Percentiles rank a stretch among this genome's conserved stretches.
Evolutionary conservation across 1,140 invertebrate genomes (phyloP).

Genomic region (Mesaphorura yosii): DNA sequence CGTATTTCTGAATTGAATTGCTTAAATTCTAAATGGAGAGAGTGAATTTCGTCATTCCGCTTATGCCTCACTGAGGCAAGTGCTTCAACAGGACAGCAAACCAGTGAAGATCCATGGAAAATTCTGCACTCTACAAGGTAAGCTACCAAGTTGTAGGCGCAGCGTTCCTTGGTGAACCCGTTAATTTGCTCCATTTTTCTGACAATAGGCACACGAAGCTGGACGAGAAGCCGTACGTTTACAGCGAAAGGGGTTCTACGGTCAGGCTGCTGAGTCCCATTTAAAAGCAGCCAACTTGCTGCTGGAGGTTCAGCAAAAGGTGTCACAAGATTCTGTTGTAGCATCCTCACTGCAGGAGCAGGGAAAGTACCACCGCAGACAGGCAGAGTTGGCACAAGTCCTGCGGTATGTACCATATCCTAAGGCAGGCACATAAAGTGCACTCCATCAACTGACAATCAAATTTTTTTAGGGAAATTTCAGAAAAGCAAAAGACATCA

Average conservation of each 20-base stretch:
- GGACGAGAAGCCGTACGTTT: slow-evolving; percentile 20
- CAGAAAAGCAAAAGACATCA: background rate
- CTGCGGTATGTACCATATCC: slow-evolving; percentile 5
- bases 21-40: too few species aligned
- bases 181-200: background rate
- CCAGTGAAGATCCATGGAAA: slow-evolving; percentile 9
- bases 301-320: background rate
- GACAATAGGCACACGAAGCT: slow-evolving; percentile 17
- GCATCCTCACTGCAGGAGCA: slow-evolving; percentile 18
- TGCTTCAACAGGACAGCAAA: too few species aligned
- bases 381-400: slow-evolving; percentile 16
- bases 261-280: slow-evolving; percentile 20
- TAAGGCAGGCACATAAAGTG: background rate
- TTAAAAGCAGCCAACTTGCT: slow-evolving; percentile 7
- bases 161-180: background rate
- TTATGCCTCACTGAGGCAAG: too few species aligned
- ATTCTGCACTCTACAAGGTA: slow-evolving; percentile 9
- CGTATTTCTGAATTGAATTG: too few species aligned
- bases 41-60: too few species aligned
- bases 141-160: background rate
- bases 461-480: slow-evolving; percentile 1
- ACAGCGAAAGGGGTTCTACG: slow-evolving; percentile 10
- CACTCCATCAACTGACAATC: background rate
- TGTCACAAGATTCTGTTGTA: slow-evolving; percentile 14
- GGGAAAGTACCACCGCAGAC: slow-evolving; percentile 16